phyloP scores from a whole-genome alignment of 2,888 invertebrate species.

The Eupithecia subumbrata region DNA sequence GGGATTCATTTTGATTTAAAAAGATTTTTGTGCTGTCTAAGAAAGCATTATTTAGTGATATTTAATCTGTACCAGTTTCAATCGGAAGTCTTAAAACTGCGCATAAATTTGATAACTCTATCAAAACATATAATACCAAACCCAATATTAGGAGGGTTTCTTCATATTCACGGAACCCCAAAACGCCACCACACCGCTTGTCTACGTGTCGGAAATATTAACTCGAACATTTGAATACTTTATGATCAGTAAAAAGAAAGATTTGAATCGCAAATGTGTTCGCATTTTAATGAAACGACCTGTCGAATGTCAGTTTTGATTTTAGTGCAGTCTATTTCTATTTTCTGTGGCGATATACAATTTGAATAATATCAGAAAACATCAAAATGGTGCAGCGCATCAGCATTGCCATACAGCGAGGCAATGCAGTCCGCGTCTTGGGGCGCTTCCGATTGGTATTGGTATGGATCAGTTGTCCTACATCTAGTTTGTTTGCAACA shows the following conservation, averaged over 20 bases:
- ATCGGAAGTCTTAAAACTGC: background rate
- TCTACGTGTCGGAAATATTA: slow-evolving; percentile 80
- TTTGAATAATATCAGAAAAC: background rate
- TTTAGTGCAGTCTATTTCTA: slow-evolving; percentile 38
- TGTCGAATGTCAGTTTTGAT: slow-evolving; percentile 51
- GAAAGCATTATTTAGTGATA: background rate
- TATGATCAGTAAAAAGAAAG: slow-evolving; percentile 81
- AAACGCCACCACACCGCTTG: slow-evolving; percentile 58
- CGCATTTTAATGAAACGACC: slow-evolving; percentile 77
- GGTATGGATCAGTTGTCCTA: too few species aligned
- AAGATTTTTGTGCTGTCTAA: background rate
- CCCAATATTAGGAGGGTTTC: background rate
- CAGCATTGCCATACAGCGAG: too few species aligned
- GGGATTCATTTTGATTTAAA: too few species aligned
- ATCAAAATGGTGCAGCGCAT: too few species aligned
- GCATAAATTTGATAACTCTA: background rate
- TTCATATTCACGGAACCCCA: slow-evolving; percentile 36
- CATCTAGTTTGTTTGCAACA: too few species aligned
- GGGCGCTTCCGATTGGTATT: too few species aligned
- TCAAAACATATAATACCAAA: background rate
- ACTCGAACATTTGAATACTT: slow-evolving; percentile 80
- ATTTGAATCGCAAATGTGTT: slow-evolving; percentile 81
- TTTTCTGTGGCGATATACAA: slow-evolving; percentile 2
- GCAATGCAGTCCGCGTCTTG: too few species aligned
- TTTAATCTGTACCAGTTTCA: background rate